Base-by-base conservation (phyloP, 2,888 invertebrate genomes). In the Cephalotes varians region DNA sequence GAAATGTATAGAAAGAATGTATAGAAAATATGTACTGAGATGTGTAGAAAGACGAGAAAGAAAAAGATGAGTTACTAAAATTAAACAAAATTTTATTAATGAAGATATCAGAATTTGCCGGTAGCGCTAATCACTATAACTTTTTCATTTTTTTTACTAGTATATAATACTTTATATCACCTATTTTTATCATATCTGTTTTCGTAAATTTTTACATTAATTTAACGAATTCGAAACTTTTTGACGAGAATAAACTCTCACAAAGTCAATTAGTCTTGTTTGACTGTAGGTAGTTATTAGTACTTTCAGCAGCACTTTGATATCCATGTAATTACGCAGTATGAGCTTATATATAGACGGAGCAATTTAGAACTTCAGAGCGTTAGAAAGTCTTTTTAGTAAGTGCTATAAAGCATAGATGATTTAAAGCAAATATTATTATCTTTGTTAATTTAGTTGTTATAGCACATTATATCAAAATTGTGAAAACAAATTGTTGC, bases 191-290 rank as follows among this genome's bases (percentile, higher is more conserved):
- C 3, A 10, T 47, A 10, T 18, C 0, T 58, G 9, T 49, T 49
- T 31, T 67, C 4, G 1, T 40, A 4, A 69, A 56, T 69, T 54
- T 77, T 18, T 2, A 51, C 40, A 51, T 67, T 37, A 49, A 51
- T 64, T 51, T 64, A 65, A 44, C 54, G 40, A 58, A 44, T 65
- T 28, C 40, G 76, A 7, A 65, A 67, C 44, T 65, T 56, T 65
- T 77, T 67, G 54, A 65, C n/a, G 64, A 44, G 58, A 58, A 79
- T 82, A 51, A 82, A 79, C 82, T 79, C 28, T 31, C 37, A 64
- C 31, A 31, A 82, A 82, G 82, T 79, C 69, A 82, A 71, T 76
- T 82, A 79, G 62, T 65, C 49, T 82, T 34, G 81, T 76, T 49
- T 60, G 67, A 62, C 65, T 69, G 69, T n/a, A 72, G 37, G 37